phyloP scores from a whole-genome alignment of 2,888 invertebrate species.

The Sesamia inferens region DNA sequence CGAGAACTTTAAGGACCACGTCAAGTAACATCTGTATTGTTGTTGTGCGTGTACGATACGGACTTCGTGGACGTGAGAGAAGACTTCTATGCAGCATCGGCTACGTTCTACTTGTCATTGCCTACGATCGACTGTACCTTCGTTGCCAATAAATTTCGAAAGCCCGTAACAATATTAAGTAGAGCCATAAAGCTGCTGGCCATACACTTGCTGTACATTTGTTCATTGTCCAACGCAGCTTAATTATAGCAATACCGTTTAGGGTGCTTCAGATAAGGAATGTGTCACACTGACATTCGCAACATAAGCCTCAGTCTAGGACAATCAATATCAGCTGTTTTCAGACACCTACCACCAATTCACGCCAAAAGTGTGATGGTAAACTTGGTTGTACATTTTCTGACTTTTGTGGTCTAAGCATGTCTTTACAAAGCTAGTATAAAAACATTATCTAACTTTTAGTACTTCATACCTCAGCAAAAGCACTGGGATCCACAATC shows the following conservation, averaged over 20 bases:
- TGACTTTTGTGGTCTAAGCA: background rate
- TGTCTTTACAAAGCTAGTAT: background rate
- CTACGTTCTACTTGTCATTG: no score
- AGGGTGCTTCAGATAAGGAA: background rate
- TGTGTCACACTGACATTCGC: no score
- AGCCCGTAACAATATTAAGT: background rate
- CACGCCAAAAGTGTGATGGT: background rate
- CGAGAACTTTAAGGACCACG: no score
- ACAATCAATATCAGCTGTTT: background rate
- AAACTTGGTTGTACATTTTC: no score
- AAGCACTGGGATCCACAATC: conserved; percentile 92
- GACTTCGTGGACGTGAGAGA: no score
- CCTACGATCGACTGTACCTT: no score
- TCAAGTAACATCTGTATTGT: no score
- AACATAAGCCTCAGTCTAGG: no score
- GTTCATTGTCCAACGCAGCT: no score
- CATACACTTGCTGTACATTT: background rate
- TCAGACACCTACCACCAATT: background rate
- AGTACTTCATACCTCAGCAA: conserved; percentile 89
- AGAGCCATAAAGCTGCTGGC: background rate
- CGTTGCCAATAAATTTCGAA: no score
- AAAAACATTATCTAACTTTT: background rate
- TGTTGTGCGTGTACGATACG: no score
- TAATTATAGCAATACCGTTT: background rate
- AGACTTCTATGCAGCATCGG: no score